Conservation (phyloP, 1,140 invertebrate genomes). For the Drosophila funebris region DNA sequence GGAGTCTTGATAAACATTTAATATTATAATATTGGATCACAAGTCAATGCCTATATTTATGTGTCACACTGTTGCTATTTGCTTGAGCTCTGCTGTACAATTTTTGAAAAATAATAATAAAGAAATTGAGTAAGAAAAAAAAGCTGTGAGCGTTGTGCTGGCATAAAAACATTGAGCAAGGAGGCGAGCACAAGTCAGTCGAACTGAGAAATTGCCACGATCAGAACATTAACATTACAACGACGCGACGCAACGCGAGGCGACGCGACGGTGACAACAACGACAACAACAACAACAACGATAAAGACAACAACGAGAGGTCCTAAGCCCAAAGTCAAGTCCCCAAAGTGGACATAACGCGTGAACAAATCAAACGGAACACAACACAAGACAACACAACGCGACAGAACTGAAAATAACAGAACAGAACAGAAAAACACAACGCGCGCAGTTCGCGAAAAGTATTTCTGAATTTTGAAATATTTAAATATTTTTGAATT, state of each 20-base stretch:
- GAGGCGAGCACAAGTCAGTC: slow-evolving; percentile 74
- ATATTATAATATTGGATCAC: too few relatives aligned
- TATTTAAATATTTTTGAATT: slow-evolving; percentile 25
- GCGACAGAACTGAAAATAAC: neutral
- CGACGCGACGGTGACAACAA: slow-evolving; percentile 20
- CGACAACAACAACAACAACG: neutral
- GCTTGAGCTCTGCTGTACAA: slow-evolving; percentile 33
- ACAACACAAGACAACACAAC: neutral
- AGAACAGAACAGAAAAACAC: neutral
- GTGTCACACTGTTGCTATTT: slow-evolving; percentile 10
- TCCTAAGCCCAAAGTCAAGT: slow-evolving; percentile 29
- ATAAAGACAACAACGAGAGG: slow-evolving; percentile 4
- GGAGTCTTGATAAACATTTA: too few relatives aligned
- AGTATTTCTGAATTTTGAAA: slow-evolving; percentile 26
- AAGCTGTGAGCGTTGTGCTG: slow-evolving; percentile 55
- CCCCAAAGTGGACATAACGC: slow-evolving; percentile 40
- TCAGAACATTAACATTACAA: slow-evolving; percentile 47
- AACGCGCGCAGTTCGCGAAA: slow-evolving; percentile 30
- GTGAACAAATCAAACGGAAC: slow-evolving; percentile 38
- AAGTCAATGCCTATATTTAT: neutral
- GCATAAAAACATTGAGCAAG: slow-evolving; percentile 77
- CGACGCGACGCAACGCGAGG: neutral
- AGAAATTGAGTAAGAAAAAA: slow-evolving; percentile 66
- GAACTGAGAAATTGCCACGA: slow-evolving; percentile 77
- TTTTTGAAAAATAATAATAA: slow-evolving; percentile 65